Evolutionary conservation across 2,797 vertebrate species (phyloP).

Genomic region (Sardinella longiceps): DNA sequence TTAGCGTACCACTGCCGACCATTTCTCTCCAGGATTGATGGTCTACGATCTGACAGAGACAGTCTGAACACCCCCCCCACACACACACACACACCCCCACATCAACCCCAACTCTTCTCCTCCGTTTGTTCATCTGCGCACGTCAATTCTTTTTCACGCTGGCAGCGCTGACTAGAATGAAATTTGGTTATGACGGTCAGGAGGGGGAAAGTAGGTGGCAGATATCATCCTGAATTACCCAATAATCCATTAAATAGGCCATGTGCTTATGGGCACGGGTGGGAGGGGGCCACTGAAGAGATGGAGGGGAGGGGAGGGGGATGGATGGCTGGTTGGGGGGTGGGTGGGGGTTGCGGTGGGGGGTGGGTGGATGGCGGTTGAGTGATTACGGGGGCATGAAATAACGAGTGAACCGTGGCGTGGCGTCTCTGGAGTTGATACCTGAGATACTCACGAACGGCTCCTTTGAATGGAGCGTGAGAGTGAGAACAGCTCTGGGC

Average conservation of each 20-base stretch:
- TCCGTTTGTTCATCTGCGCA: neutral
- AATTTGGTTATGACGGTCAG: constrained; percentile 4
- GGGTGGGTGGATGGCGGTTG: neutral
- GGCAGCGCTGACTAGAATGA: neutral
- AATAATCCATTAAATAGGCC: neutral
- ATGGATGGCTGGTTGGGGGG: neutral
- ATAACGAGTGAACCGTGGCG: neutral
- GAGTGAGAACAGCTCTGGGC: neutral
- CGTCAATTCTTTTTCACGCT: constrained; percentile 2
- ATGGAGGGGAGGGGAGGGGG: neutral
- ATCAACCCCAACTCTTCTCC: neutral
- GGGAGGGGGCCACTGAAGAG: too few species aligned
- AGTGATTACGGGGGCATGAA: neutral
- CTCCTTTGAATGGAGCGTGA: neutral
- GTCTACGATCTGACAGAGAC: constrained; percentile 31
- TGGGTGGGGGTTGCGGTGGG: too few species aligned
- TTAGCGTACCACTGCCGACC: constrained; percentile 50
- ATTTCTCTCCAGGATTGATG: constrained; percentile 38
- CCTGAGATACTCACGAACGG: neutral
- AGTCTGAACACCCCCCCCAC: neutral
- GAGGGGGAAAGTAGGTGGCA: neutral
- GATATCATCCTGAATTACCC: constrained; percentile 9
- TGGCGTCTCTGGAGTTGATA: neutral
- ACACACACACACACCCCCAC: neutral
- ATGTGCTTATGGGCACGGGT: neutral